Evolutionary conservation across 2,888 invertebrate species (phyloP).

Genomic region (Helleia helle): DNA sequence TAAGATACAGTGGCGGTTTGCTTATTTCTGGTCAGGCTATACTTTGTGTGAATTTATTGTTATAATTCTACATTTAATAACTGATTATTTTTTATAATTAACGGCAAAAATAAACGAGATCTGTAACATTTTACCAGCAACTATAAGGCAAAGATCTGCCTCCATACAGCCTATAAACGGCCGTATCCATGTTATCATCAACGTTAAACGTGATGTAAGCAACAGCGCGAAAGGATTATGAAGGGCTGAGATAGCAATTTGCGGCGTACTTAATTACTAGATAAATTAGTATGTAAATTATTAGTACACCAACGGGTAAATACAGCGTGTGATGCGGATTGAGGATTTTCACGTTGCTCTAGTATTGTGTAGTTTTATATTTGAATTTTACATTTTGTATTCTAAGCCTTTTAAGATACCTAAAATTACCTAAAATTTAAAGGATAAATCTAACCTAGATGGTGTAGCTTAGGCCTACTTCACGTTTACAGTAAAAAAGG

Average conservation of each 20-base stretch:
- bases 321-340: conserved; percentile 15
- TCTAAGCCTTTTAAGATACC: background rate
- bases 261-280: conserved; percentile 71
- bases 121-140: too few relatives aligned
- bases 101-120: too few relatives aligned
- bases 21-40: too few relatives aligned
- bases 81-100: too few relatives aligned
- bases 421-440: too few relatives aligned
- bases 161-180: conserved; percentile 1
- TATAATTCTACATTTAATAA: too few relatives aligned
- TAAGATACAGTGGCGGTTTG: too few relatives aligned
- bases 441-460: too few relatives aligned
- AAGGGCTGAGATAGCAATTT: conserved; percentile 73
- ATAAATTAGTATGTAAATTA: conserved; percentile 73
- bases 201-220: conserved; percentile 31
- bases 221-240: conserved; percentile 68
- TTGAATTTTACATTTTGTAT: conserved; percentile 1
- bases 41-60: too few relatives aligned
- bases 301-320: conserved; percentile 33
- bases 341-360: background rate
- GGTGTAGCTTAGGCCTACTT: too few relatives aligned
- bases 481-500: too few relatives aligned
- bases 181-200: conserved; percentile 29
- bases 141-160: background rate
- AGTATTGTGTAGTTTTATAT: background rate